phyloP scores from a whole-genome alignment of 2,113 vertebrate species.

The Polypterus bichir region DNA sequence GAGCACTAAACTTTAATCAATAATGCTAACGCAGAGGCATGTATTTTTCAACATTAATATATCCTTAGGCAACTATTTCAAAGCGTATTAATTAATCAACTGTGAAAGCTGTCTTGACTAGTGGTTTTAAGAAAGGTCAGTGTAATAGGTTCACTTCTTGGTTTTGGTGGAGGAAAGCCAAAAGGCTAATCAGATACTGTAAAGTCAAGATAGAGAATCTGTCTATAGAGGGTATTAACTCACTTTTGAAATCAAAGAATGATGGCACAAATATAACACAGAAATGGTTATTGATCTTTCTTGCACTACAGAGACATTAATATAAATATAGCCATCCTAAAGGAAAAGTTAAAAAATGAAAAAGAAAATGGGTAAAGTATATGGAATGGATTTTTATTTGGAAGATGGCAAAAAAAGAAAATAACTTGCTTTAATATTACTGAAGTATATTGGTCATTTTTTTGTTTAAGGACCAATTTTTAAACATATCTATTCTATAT shows the following conservation, averaged over 20 bases:
- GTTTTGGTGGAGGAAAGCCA: constrained; percentile 12
- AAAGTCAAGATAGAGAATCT: constrained; percentile 13
- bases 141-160: constrained; percentile 15
- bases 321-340: constrained; percentile 15
- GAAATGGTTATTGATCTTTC: constrained; percentile 19
- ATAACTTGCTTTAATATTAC: too few relatives aligned
- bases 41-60: constrained; percentile 15
- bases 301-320: constrained; percentile 7
- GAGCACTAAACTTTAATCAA: constrained; percentile 15
- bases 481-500: too few relatives aligned
- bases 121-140: constrained; percentile 10
- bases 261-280: constrained; percentile 15
- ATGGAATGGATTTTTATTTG: too few relatives aligned
- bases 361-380: too few relatives aligned
- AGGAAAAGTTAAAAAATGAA: not conserved
- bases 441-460: too few relatives aligned
- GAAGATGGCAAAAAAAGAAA: too few relatives aligned
- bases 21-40: constrained; percentile 9
- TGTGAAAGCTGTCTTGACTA: constrained; percentile 3
- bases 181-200: constrained; percentile 22
- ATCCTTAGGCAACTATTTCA: constrained; percentile 10
- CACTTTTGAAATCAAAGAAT: constrained; percentile 21
- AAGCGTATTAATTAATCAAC: constrained; percentile 17
- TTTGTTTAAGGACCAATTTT: too few relatives aligned
- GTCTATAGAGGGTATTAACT: constrained; percentile 19